Evolutionary conservation across 2,113 vertebrate genomes (phyloP), one percentile per base, ranked within the genome.

Genomic region (Antennarius striatus): DNA sequence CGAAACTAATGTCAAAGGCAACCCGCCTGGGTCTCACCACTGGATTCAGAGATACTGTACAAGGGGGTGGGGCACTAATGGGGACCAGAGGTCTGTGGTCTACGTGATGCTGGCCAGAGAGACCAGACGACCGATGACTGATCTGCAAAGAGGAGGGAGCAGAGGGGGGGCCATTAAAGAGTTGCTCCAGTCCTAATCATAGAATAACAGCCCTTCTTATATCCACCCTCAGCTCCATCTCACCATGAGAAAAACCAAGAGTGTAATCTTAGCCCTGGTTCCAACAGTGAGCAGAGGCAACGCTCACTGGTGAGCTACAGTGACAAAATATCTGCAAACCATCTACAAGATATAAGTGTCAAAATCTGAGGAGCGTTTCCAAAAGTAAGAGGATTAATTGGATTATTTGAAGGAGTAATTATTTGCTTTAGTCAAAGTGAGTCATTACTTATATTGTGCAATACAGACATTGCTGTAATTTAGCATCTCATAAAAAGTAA

Each of bases 31-130:
- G 77, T 71, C 70, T 76, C 79, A 73, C 55, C 81, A 81, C 55
- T 14, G 54, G 75, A 69, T 65, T 69, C 30, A 49, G 61, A 88
- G 70, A 88, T 76, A 86, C 79, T 75, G 74, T 61, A 80, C 59
- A 10, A 63, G 64, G 39, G n/a, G 53, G 39, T 47, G 76, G 70
- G 45, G 29, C 51, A 62, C 80, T 91, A 92, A 93, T 92, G 88
- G 88, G 86, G 78, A 85, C 78, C 83, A 89, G 82, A 88, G 86
- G 83, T 59, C 73, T 78, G 70, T 42, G 71, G 79, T 77, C 72
- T 78, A 83, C 61, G 66, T 88, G 86, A 90, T 78, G 78, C 86
- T 85, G 87, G 78, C 81, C 85, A 88, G 84, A 81, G 75, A 79
- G 84, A 84, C 73, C 84, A 90, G 88, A 73, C 63, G 68, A 39